A percentile compares a stretch with the other conserved stretches of the same genome.
Conservation (phyloP, 2,113 vertebrate genomes). For the Felis chaus region DNA sequence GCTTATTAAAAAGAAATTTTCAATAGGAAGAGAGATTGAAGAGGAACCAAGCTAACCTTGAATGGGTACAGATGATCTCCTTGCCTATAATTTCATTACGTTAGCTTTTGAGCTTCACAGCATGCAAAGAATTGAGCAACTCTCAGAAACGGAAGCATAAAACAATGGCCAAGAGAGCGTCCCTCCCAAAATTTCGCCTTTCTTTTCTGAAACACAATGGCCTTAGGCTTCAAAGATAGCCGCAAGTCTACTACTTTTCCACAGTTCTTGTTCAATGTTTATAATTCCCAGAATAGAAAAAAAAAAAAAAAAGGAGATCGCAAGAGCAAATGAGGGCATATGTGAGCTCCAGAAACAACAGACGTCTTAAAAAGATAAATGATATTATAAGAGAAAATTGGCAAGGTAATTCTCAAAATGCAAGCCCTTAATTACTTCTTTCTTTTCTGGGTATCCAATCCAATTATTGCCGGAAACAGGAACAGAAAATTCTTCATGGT, state of each 20-base stretch:
- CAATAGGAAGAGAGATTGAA: neutral
- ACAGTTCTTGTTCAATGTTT: neutral
- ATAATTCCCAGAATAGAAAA: neutral
- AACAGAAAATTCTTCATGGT: neutral
- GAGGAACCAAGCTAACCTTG: neutral
- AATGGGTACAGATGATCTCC: neutral
- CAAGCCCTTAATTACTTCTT: neutral
- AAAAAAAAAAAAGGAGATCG: neutral
- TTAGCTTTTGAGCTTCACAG: neutral
- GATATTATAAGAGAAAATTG: neutral
- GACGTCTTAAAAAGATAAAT: slow-evolving; percentile 15
- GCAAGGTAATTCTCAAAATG: neutral
- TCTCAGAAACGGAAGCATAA: slow-evolving; percentile 35
- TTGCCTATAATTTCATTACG: slow-evolving; percentile 27
- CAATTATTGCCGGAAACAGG: neutral
- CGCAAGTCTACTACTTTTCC: neutral
- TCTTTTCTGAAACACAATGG: slow-evolving; percentile 27
- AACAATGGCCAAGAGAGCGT: neutral
- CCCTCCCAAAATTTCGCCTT: slow-evolving; percentile 46
- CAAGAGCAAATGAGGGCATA: neutral
- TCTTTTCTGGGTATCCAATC: neutral
- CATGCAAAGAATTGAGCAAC: neutral
- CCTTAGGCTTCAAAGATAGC: neutral
- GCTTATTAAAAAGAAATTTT: slow-evolving; percentile 28
- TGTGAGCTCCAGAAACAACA: neutral